phyloP scores from a whole-genome alignment of 2,113 vertebrate species.

The Gorsachius goisagi region DNA sequence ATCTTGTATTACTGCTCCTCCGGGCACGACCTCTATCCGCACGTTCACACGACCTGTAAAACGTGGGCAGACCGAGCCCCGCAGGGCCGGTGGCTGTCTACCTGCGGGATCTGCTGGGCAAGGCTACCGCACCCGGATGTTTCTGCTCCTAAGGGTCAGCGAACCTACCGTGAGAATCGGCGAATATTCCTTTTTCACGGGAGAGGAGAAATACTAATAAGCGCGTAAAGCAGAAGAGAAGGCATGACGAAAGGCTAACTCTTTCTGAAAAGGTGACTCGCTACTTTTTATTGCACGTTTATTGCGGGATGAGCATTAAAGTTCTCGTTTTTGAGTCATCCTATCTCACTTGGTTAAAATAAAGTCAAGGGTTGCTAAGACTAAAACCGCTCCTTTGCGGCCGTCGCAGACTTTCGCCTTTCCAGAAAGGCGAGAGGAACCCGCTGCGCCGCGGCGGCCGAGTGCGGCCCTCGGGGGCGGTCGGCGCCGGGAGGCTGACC shows the following conservation, averaged over 20 bases:
- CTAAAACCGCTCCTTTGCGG: background rate
- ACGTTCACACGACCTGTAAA: background rate
- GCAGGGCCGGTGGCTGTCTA: background rate
- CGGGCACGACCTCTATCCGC: fast-evolving
- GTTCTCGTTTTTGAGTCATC: slow-evolving; percentile 23
- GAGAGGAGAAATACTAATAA: background rate
- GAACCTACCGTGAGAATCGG: background rate
- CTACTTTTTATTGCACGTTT: background rate
- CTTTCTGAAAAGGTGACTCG: background rate
- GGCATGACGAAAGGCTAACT: background rate
- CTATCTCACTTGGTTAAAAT: background rate
- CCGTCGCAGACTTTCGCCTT: background rate
- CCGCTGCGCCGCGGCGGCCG: background rate
- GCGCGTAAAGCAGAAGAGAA: background rate
- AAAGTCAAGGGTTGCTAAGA: background rate
- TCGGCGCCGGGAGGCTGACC: background rate
- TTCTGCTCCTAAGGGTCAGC: background rate
- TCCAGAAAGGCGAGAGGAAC: background rate
- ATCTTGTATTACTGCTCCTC: background rate
- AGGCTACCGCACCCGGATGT: fast-evolving
- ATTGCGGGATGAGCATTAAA: slow-evolving; percentile 13
- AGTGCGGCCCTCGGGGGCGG: background rate
- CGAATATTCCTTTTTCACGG: fast-evolving
- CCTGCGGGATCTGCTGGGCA: background rate
- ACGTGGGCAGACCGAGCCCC: background rate